Conservation (phyloP, 2,797 vertebrate genomes). For the Sebastes vulpes region DNA sequence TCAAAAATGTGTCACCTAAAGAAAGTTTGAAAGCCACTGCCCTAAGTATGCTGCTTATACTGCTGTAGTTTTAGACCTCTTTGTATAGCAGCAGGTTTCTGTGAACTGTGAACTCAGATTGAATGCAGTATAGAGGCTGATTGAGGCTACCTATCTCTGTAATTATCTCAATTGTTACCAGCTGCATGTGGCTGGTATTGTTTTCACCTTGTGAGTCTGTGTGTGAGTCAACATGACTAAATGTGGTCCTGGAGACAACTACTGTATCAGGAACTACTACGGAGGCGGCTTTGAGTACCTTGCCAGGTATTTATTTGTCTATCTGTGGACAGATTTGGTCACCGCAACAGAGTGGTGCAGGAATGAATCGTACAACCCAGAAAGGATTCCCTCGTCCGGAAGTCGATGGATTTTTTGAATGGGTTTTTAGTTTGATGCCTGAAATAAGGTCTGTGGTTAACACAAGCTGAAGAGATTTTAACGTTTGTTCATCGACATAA, state of each 20-base stretch:
- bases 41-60: not conserved
- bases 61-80: not conserved
- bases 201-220: too few relatives aligned
- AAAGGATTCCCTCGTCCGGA: too few relatives aligned
- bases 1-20: not conserved
- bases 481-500: rapidly evolving
- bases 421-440: too few relatives aligned
- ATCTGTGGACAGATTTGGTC: not conserved
- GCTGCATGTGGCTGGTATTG: too few relatives aligned
- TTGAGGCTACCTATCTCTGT: not conserved
- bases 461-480: too few relatives aligned
- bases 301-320: not conserved
- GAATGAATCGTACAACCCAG: too few relatives aligned
- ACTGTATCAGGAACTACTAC: not conserved
- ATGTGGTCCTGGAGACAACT: not conserved
- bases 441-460: too few relatives aligned
- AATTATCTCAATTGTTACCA: too few relatives aligned
- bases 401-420: rapidly evolving
- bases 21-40: not conserved
- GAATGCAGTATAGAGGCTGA: not conserved
- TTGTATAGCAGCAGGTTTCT: not conserved
- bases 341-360: not conserved
- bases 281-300: not conserved
- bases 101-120: not conserved
- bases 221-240: too few relatives aligned